Evolutionary conservation across 2,797 vertebrate genomes (phyloP).

Genomic region (Antennarius maculatus): DNA sequence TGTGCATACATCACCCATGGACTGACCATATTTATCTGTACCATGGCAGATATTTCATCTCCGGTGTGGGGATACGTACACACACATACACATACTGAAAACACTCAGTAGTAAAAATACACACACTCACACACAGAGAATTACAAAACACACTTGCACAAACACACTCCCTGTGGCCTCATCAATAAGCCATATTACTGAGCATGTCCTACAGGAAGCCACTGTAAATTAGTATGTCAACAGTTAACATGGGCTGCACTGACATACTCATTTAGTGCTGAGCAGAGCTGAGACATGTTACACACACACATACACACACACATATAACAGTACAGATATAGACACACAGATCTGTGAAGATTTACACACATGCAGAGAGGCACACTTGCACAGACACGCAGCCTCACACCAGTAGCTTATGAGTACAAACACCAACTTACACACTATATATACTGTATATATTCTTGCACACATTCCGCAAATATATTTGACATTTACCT

Average conservation of each 20-base stretch:
- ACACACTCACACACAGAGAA: slow-evolving; percentile 24
- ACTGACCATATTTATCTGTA: slow-evolving; percentile 45
- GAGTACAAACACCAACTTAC: background rate
- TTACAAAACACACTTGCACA: slow-evolving; percentile 30
- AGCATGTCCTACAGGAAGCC: slow-evolving; percentile 68
- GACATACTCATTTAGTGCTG: slow-evolving; percentile 68
- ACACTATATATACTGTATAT: background rate
- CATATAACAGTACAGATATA: slow-evolving; percentile 31
- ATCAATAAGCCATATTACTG: slow-evolving; percentile 72
- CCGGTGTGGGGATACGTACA: background rate
- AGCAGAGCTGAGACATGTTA: slow-evolving; percentile 48
- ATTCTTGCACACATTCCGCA: background rate
- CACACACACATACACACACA: slow-evolving; percentile 33
- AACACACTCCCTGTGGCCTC: slow-evolving; percentile 52
- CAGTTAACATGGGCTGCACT: slow-evolving; percentile 63
- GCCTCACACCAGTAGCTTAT: background rate
- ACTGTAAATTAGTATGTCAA: slow-evolving; percentile 76
- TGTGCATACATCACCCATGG: slow-evolving; percentile 30
- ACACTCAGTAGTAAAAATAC: slow-evolving; percentile 53
- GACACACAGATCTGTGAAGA: slow-evolving; percentile 37
- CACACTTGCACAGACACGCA: slow-evolving; percentile 22
- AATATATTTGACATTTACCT: background rate
- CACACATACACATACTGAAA: slow-evolving; percentile 19
- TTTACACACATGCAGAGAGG: slow-evolving; percentile 35
- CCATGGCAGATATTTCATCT: slow-evolving; percentile 48